These are phyloP conservation scores for Panthera uncia DNA, from an alignment of 2,113 vertebrate species.

Conservation along the genomic window DNA sequence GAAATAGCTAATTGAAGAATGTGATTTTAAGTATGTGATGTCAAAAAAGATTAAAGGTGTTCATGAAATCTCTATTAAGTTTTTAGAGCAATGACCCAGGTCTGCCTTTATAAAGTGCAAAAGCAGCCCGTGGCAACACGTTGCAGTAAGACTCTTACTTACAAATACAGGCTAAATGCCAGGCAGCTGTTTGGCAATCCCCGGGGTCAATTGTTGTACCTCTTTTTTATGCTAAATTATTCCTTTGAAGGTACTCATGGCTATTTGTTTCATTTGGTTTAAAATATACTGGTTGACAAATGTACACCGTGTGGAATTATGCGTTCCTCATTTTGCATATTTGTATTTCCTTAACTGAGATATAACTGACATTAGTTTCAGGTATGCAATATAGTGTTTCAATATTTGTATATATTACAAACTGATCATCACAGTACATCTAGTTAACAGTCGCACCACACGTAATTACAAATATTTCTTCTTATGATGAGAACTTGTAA, in stretches of 20 bases:
- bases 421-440: background rate
- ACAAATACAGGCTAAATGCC: background rate
- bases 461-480: background rate
- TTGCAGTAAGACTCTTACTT: background rate
- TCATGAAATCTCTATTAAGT: background rate
- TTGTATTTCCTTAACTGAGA: background rate
- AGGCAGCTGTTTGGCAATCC: background rate
- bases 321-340: background rate
- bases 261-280: constrained; percentile 4
- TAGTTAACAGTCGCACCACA: background rate
- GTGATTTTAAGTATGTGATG: background rate
- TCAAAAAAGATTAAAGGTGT: background rate
- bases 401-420: background rate
- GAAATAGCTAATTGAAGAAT: background rate
- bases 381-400: background rate
- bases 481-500: background rate
- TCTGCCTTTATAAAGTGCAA: background rate
- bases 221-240: background rate
- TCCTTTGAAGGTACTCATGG: background rate
- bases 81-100: background rate
- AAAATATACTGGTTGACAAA: background rate
- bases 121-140: background rate
- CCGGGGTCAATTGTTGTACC: too few species aligned
- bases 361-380: background rate
- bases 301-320: background rate